Evolutionary conservation across 2,888 invertebrate species (phyloP), one percentile per base, ranked within the genome.

Genomic region (Ophion costatus): DNA sequence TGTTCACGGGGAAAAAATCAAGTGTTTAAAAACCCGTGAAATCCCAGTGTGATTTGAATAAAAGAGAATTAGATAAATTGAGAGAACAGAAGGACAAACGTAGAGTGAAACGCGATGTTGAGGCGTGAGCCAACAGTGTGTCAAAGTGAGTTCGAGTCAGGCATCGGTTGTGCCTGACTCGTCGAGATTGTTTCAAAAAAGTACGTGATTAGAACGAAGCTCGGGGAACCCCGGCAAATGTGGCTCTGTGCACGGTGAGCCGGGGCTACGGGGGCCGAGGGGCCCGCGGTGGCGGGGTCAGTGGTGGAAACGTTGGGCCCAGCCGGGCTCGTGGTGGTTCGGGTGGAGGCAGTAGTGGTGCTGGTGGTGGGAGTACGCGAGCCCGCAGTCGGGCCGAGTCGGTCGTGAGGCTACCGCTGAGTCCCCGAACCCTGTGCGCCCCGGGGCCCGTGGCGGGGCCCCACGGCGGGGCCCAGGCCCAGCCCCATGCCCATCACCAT

Each of bases 191-290:
- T 63, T 74, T 61, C 29, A 24, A 24, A 76, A 45, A 70, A 69
- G 71, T 69, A 81, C 71, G 87, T 77, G 83, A 82, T 84, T 85
- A 80, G 81, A 42, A 82, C 81, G 85, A 84, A 87, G 82, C 84
- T 88, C 88, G 86, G 84, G 80, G 61, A 83, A 83, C 90, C 88
- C 90, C 92, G 90, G 92, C 92, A 92, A 92, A 93, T 93, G 93
- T 93, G 92, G 92, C 93, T 93, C 90, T 93, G 93, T 93, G 93
- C 89, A 93, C 92, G 91, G 92, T 93, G 92, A 92, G 91, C 89
- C 91, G 89, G 88, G 91, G 91, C 88, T 91, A 90, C 90, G 91
- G 91, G 89, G 90, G 91, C 91, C 91, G 91, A 77, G 90, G 89
- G 91, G 91, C 91, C 91, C 92, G 92, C 82, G 90, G 90, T 80